These are phyloP conservation scores for Poecilia picta DNA, from an alignment of 2,797 vertebrate genomes.

Conservation along the genomic window DNA sequence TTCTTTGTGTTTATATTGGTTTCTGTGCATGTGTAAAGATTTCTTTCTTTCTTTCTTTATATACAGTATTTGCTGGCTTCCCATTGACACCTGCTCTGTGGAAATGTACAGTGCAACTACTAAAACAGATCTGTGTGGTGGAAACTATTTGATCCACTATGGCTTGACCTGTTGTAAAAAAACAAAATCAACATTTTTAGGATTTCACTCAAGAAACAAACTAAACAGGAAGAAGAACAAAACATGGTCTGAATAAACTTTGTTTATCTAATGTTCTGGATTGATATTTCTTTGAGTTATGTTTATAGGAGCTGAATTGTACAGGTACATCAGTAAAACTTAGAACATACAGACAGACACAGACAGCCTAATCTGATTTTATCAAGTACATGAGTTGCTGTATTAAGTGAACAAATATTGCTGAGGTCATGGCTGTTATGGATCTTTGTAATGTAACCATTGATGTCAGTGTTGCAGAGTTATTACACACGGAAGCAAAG, in stretches of 20 bases:
- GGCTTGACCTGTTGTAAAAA: slow-evolving; percentile 51
- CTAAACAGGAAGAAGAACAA: slow-evolving; percentile 25
- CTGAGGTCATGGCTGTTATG: slow-evolving; percentile 53
- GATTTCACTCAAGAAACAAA: slow-evolving; percentile 50
- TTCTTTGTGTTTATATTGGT: neutral
- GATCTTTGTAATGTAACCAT: slow-evolving; percentile 62
- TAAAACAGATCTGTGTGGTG: slow-evolving; percentile 36
- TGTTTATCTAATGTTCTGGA: neutral
- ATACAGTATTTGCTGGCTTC: slow-evolving; percentile 18
- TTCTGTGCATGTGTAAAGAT: neutral
- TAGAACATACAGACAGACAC: slow-evolving; percentile 39
- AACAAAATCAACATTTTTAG: slow-evolving; percentile 61
- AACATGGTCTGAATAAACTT: slow-evolving; percentile 22
- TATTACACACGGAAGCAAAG: slow-evolving; percentile 47
- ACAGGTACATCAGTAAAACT: slow-evolving; percentile 25
- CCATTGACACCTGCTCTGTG: slow-evolving; percentile 26
- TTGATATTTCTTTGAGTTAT: slow-evolving; percentile 23
- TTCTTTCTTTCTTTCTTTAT: neutral
- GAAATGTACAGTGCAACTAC: slow-evolving; percentile 31
- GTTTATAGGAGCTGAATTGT: slow-evolving; percentile 27
- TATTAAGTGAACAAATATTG: slow-evolving; percentile 50
- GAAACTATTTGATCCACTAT: slow-evolving; percentile 23
- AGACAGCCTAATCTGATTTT: slow-evolving; percentile 58
- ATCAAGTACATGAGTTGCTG: slow-evolving; percentile 34
- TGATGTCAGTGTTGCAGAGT: slow-evolving; percentile 44